phyloP scores from a whole-genome alignment of 2,113 vertebrate species.

The Neotoma lepida region DNA sequence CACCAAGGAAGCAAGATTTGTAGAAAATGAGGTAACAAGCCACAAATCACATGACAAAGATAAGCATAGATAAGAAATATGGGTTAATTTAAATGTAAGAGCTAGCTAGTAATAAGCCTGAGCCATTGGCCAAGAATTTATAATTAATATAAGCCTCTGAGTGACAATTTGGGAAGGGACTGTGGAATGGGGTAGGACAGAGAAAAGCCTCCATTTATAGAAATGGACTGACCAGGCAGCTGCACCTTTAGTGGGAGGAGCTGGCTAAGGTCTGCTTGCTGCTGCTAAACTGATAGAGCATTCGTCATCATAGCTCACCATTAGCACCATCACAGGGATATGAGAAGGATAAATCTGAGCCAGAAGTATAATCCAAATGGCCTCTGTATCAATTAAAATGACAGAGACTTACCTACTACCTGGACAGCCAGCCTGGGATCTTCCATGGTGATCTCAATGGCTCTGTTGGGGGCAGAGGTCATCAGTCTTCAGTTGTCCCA shows the following conservation, averaged over 20 bases:
- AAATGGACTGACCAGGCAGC: background rate
- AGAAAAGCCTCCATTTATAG: no score
- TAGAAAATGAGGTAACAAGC: no score
- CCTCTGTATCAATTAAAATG: background rate
- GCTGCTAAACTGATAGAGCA: background rate
- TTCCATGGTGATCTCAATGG: background rate
- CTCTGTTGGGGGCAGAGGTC: background rate
- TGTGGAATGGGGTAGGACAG: no score
- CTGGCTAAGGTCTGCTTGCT: background rate
- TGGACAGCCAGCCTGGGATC: background rate
- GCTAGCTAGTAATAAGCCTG: no score
- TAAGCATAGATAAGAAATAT: no score
- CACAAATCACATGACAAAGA: no score
- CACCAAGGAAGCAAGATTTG: no score
- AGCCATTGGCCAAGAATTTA: no score
- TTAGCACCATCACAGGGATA: background rate
- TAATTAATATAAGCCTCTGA: no score
- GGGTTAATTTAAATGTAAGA: no score
- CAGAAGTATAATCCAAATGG: background rate
- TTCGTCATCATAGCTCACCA: background rate
- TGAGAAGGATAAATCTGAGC: background rate
- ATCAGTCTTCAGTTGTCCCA: background rate
- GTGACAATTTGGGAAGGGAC: no score
- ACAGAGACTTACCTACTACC: background rate
- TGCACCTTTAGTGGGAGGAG: no score